Evolutionary conservation across 2,797 vertebrate species (phyloP).

Genomic region (Staurois parvus): DNA sequence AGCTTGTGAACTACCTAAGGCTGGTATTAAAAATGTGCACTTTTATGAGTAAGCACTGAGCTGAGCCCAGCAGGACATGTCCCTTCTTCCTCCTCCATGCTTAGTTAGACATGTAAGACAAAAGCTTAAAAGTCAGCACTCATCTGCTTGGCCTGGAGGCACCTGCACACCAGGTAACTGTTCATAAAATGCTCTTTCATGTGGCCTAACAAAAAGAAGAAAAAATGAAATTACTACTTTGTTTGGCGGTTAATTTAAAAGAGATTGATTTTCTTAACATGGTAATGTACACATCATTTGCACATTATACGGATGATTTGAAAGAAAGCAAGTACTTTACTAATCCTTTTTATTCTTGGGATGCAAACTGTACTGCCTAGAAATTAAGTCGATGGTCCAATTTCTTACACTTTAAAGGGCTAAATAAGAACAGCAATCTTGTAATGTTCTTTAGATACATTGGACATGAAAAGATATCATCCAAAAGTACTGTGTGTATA

Average conservation of each 20-base stretch:
- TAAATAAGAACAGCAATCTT: no score
- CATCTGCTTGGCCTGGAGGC: conserved; percentile 11
- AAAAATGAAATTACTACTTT: conserved; percentile 37
- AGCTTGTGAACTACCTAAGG: conserved; percentile 59
- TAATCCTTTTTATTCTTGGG: neutral
- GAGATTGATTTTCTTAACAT: conserved; percentile 36
- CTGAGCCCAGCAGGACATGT: conserved; percentile 24
- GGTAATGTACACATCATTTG: conserved; percentile 12
- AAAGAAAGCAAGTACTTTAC: neutral
- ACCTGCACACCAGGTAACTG: conserved; percentile 18
- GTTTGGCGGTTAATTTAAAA: conserved; percentile 1
- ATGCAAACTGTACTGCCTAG: neutral
- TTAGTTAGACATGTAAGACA: conserved; percentile 40
- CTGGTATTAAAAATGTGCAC: conserved; percentile 59
- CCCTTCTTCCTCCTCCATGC: conserved; percentile 6
- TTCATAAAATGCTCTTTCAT: conserved; percentile 46
- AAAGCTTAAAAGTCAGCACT: conserved; percentile 27
- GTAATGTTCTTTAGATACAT: no score
- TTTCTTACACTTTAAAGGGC: no score
- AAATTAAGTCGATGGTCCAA: no score
- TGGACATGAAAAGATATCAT: no score
- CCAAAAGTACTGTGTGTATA: no score
- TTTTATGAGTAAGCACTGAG: conserved; percentile 58
- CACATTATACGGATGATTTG: conserved; percentile 27
- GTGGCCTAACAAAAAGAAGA: conserved; percentile 8